Evolutionary conservation across 2,888 invertebrate species (phyloP).

Genomic region (Allolobophora icterica): DNA sequence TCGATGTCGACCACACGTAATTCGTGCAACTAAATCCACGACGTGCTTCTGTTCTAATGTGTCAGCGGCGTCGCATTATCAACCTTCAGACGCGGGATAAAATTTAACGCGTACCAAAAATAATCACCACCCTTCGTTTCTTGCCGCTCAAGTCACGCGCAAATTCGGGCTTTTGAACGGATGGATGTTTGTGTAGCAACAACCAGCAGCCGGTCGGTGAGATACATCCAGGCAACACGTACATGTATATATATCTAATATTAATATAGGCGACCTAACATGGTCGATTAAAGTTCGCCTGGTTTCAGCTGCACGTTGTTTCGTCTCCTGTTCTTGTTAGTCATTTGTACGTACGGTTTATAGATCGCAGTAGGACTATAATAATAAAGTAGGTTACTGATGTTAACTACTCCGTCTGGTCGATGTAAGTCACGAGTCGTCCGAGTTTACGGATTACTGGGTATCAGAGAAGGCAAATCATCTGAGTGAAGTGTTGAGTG

Average conservation of each 20-base stretch:
- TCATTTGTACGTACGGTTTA: not conserved
- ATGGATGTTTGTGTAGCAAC: not conserved
- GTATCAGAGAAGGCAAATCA: not conserved
- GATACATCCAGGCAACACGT: constrained; percentile 2
- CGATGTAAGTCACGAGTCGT: not conserved
- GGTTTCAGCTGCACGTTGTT: not conserved
- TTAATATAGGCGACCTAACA: not conserved
- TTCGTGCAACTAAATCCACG: not conserved
- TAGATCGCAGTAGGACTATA: not conserved
- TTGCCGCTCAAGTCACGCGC: constrained; percentile 13
- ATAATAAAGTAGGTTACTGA: not conserved
- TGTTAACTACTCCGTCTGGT: not conserved
- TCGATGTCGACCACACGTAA: not conserved
- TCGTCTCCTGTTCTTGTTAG: not conserved
- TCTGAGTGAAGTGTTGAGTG: not conserved
- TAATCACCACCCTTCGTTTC: not conserved
- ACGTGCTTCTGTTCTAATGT: not conserved
- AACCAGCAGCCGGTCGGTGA: not conserved
- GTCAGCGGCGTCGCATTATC: not conserved
- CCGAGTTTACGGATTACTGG: not conserved
- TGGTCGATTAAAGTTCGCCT: not conserved
- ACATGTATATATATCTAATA: not conserved
- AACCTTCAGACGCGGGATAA: not conserved
- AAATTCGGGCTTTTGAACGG: constrained; percentile 18
- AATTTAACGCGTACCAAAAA: not conserved